These are phyloP conservation scores for Rapana venosa DNA, from an alignment of 2,888 invertebrate genomes.

Conservation along the genomic window DNA sequence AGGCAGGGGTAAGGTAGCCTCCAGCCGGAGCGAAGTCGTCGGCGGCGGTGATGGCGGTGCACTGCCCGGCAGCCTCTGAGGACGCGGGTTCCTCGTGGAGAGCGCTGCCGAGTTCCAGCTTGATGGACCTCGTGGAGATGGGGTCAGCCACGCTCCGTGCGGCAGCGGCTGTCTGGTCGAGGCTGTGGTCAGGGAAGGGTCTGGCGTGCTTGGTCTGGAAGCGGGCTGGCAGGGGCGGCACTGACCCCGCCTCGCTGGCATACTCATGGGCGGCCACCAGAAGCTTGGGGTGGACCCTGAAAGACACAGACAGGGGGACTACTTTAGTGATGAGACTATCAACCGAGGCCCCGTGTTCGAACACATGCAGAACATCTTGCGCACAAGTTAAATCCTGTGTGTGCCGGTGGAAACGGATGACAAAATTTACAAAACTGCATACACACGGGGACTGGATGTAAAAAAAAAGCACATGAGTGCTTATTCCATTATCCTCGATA, in stretches of 20 bases:
- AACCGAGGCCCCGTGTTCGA: too few species aligned
- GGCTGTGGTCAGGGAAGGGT: background rate
- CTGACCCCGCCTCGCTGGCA: background rate
- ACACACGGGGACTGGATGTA: too few species aligned
- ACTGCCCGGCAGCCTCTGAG: background rate
- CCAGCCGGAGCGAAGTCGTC: background rate
- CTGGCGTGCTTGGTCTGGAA: conserved; percentile 1
- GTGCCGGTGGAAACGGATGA: too few species aligned
- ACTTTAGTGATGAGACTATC: too few species aligned
- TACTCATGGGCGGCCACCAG: background rate
- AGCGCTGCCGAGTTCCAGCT: background rate
- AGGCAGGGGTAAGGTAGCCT: background rate
- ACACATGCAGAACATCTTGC: too few species aligned
- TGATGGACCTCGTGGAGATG: background rate
- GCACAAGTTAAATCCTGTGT: too few species aligned
- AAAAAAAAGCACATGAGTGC: too few species aligned
- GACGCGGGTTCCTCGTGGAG: background rate
- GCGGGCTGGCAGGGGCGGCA: background rate
- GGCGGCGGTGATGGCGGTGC: background rate
- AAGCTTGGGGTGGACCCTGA: background rate
- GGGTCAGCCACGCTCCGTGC: background rate
- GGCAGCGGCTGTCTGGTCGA: background rate
- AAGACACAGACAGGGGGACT: background rate
- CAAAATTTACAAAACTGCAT: too few species aligned
- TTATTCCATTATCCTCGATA: too few species aligned